Evolutionary conservation across 2,888 invertebrate genomes (phyloP).

Genomic region (Cataglyphis albicans): DNA sequence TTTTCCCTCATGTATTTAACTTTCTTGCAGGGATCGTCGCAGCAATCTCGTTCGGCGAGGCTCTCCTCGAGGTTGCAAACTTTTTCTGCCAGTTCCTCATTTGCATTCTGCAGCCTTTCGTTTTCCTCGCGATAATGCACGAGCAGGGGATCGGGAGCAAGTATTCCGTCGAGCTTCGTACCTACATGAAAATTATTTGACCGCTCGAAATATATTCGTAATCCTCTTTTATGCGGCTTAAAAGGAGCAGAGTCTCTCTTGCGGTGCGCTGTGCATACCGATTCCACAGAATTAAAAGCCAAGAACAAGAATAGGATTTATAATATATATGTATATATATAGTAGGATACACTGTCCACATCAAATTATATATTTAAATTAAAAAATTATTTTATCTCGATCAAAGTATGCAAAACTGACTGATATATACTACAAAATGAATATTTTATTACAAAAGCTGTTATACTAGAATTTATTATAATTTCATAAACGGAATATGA

Average conservation of each 20-base stretch:
- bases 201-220: constrained; percentile 51
- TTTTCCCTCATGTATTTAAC: constrained; percentile 75
- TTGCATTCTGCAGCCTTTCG: constrained; percentile 76
- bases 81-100: constrained; percentile 79
- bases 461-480: background rate
- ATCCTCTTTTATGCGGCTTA: background rate
- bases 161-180: constrained; percentile 74
- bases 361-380: background rate
- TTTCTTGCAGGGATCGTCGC: constrained; percentile 75
- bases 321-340: background rate
- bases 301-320: background rate
- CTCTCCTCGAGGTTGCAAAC: constrained; percentile 77
- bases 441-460: background rate
- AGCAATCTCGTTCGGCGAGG: constrained; percentile 78
- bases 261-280: background rate
- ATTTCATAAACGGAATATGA: background rate
- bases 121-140: constrained; percentile 80
- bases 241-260: background rate
- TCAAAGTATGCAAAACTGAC: background rate
- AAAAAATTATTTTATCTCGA: background rate
- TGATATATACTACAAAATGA: background rate
- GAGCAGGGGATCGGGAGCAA: constrained; percentile 80
- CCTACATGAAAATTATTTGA: constrained; percentile 71
- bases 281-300: background rate
- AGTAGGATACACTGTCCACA: background rate